Base-by-base conservation (phyloP, 2,888 invertebrate species). In the Craniophora ligustri region DNA sequence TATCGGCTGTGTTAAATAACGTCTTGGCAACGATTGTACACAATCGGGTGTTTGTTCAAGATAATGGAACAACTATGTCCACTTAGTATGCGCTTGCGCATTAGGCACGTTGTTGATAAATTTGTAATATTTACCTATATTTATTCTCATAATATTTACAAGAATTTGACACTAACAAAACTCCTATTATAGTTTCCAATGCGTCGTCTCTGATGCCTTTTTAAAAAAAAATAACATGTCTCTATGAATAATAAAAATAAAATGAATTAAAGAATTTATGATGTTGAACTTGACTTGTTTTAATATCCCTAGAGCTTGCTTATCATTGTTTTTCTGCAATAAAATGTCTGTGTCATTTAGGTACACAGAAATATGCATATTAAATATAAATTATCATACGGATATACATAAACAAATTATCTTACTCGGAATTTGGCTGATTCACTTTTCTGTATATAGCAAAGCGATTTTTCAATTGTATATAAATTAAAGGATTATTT, bases 41-140 rank as follows among this genome's bases (percentile, higher is more conserved):
- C 28, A 55, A 50, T 16, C 47, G 13, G 31, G n/a, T 47, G 53
- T 66, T 63, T 66, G 51, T 54, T 49, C 40, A n/a, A 32, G 59
- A 67, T 64, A 64, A 45, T 44, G 31, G 58, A 62, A 57, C 39
- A 31, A 63, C 59, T 38, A 16, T 36, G 19, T 41, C 35, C 46
- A 57, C 30, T 46, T 41, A 32, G 14, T 2, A 6, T 40, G 42
- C 11, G 14, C 13, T 26, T 21, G 49, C 18, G 38, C 14, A 40
- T 5, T 40, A 30, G 16, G 5, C 11, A 13, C 30, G 6, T 18
- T 35, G 30, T 26, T 44, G 3, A 40, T 51, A 19, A n/a, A 45
- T 21, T 18, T 45, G 15, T 38, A 6, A 19, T 26, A 15, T 26
- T 3, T n/a, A 23, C 10, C 31, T 41, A 0, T 8, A 15, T 42